Conservation (phyloP, 1,140 invertebrate species). For the Drosophila orosa region DNA sequence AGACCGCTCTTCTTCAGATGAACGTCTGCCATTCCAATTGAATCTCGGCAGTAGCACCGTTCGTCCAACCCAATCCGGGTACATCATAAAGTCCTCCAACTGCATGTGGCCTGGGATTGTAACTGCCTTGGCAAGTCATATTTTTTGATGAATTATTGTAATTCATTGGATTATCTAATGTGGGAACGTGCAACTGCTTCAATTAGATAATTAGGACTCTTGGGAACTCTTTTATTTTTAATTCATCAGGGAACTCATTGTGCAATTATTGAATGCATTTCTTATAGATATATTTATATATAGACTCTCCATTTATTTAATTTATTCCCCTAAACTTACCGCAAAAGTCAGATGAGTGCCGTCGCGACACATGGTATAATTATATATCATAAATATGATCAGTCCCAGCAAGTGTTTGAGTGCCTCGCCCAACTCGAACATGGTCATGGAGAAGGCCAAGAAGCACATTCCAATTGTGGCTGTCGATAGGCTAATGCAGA, state of each 20-base stretch:
- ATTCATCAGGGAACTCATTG: not conserved
- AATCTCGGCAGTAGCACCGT: conserved; percentile 29
- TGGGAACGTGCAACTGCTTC: conserved; percentile 15
- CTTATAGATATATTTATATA: no score
- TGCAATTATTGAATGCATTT: not conserved
- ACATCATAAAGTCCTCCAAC: conserved; percentile 55
- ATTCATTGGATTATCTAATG: not conserved
- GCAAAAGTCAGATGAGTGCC: conserved; percentile 49
- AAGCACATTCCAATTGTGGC: conserved; percentile 65
- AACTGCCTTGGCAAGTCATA: not conserved
- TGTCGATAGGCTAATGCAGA: conserved; percentile 56
- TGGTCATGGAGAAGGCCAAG: conserved; percentile 66
- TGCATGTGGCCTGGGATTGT: conserved; percentile 24
- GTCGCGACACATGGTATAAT: conserved; percentile 45
- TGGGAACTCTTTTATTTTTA: not conserved
- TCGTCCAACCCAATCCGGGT: conserved; percentile 42
- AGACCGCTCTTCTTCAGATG: not conserved
- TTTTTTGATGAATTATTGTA: not conserved
- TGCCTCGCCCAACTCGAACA: conserved; percentile 51
- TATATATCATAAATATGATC: conserved; percentile 38
- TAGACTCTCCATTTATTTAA: not conserved
- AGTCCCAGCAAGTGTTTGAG: conserved; percentile 63
- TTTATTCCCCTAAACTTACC: conserved; percentile 32
- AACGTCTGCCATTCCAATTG: conserved; percentile 26
- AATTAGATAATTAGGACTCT: not conserved